These are phyloP conservation scores for Gnathonemus longibarbis DNA, from an alignment of 2,113 vertebrate species.

Conservation along the genomic window DNA sequence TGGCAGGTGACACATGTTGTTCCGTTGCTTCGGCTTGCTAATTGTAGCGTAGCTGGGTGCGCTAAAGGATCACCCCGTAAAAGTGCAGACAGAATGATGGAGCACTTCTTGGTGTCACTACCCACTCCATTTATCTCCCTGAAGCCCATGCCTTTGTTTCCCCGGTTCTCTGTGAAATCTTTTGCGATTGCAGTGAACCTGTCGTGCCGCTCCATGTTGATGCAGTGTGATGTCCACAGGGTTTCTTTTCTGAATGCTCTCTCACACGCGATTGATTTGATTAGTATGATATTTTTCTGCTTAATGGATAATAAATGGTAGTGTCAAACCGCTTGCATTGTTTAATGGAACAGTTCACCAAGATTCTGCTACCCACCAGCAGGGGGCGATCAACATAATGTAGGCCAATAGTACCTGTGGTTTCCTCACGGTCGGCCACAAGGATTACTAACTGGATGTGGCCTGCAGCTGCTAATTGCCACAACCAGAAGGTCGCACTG, in stretches of 20 bases:
- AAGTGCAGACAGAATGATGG: not conserved
- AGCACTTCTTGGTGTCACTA: not conserved
- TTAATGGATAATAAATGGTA: not conserved
- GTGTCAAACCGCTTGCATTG: not conserved
- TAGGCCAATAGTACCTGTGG: not conserved
- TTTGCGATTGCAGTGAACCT: not conserved
- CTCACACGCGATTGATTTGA: not conserved
- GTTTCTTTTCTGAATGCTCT: not conserved
- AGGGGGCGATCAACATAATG: not conserved
- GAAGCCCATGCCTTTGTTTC: not conserved
- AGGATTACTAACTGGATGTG: not conserved
- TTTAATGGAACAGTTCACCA: not conserved
- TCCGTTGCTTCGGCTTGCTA: not conserved
- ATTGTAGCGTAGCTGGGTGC: not conserved
- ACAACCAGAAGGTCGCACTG: not conserved
- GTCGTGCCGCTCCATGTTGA: not conserved
- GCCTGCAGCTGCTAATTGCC: not conserved
- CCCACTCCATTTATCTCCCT: not conserved
- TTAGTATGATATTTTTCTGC: not conserved
- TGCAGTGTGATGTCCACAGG: not conserved
- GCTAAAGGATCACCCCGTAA: not conserved
- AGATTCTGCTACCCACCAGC: not conserved
- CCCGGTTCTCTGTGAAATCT: not conserved
- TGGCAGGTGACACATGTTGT: not conserved
- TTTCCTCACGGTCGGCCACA: not conserved